Evolutionary conservation across 1,140 invertebrate species (phyloP).

Genomic region (Trachelipus rathkii): DNA sequence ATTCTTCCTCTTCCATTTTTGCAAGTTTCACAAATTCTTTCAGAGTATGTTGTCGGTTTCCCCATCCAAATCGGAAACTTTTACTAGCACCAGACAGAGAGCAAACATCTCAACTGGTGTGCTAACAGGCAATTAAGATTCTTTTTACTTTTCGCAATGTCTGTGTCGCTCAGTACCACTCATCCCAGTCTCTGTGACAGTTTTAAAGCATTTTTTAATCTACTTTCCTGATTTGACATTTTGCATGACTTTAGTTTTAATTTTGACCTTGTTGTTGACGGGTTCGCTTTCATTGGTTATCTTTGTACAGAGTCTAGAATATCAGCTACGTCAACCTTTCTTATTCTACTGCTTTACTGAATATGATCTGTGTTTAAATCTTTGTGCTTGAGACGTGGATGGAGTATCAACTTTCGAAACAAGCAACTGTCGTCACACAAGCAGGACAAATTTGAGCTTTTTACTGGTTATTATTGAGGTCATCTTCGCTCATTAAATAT

Average conservation of each 20-base stretch:
- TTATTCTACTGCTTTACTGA: background rate
- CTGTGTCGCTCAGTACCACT: background rate
- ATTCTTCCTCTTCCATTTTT: background rate
- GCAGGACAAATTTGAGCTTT: background rate
- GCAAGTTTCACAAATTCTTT: background rate
- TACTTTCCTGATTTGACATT: background rate
- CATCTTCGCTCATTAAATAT: background rate
- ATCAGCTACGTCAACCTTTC: background rate
- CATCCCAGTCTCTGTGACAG: background rate
- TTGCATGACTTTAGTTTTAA: background rate
- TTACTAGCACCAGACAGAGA: background rate
- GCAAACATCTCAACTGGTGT: background rate
- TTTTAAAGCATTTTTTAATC: background rate
- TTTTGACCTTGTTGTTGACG: background rate
- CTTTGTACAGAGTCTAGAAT: too few species aligned
- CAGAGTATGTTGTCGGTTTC: background rate
- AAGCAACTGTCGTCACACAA: background rate
- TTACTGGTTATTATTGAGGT: background rate
- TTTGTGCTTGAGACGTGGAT: background rate
- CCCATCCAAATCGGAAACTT: background rate
- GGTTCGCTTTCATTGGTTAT: background rate
- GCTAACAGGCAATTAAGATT: background rate
- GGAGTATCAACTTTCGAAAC: background rate
- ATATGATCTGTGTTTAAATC: background rate
- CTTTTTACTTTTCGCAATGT: background rate